Percentiles rank a stretch among this genome's conserved stretches.
Conservation (phyloP, 2,797 vertebrate species). For the Protosalanx chinensis region DNA sequence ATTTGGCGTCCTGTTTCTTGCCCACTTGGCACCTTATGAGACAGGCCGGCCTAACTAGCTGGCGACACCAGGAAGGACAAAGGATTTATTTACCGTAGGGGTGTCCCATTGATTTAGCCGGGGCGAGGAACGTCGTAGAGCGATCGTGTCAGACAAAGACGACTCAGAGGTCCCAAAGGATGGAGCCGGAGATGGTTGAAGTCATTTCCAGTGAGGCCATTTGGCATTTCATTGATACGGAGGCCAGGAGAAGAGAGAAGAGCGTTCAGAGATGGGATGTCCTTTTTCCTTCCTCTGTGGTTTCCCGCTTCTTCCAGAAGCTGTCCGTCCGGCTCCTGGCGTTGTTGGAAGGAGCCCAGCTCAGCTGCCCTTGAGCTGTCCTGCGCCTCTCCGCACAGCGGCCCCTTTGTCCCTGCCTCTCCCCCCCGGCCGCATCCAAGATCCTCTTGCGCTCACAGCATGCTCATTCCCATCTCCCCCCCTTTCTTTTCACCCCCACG, state of each 20-base stretch:
- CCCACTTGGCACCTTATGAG: slow-evolving; percentile 21
- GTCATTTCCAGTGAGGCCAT: neutral
- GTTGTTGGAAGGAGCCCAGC: slow-evolving; percentile 23
- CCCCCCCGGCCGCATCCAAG: slow-evolving; percentile 1
- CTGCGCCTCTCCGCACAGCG: slow-evolving; percentile 31
- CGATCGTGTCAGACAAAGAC: slow-evolving; percentile 3
- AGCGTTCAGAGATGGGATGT: slow-evolving; percentile 22
- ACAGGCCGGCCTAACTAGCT: slow-evolving; percentile 27
- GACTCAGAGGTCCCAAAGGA: neutral
- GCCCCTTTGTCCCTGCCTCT: slow-evolving; percentile 31
- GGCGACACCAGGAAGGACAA: slow-evolving; percentile 22
- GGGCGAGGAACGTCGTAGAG: neutral
- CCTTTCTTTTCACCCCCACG: slow-evolving; percentile 16
- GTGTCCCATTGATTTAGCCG: slow-evolving; percentile 3
- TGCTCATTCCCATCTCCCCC: slow-evolving; percentile 33
- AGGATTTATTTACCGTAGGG: slow-evolving; percentile 28
- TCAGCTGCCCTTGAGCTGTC: slow-evolving; percentile 34
- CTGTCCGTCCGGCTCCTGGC: slow-evolving; percentile 18
- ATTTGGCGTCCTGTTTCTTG: slow-evolving; percentile 15
- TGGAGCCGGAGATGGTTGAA: neutral
- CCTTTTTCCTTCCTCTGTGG: slow-evolving; percentile 32
- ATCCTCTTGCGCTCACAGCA: slow-evolving; percentile 28
- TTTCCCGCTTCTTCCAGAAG: slow-evolving; percentile 31
- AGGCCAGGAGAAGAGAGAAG: slow-evolving; percentile 28
- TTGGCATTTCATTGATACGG: slow-evolving; percentile 31